Base-by-base conservation (phyloP, 2,113 vertebrate genomes). In the Corvus hawaiiensis region DNA sequence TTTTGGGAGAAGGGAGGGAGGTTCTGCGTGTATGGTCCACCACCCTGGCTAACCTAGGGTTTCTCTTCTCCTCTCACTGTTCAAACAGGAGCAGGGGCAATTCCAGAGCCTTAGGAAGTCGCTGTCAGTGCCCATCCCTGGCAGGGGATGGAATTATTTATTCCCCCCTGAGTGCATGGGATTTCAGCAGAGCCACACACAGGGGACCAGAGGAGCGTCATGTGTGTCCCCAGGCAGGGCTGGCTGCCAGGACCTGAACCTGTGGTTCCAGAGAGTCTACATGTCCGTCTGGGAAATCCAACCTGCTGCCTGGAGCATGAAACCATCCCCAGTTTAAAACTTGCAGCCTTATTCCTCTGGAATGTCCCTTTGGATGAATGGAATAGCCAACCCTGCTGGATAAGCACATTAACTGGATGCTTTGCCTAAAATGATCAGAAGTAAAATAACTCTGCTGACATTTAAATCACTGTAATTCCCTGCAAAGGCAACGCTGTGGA, bases 261-360 rank as follows among this genome's bases (percentile, higher is more conserved):
- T 97, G 97, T 66, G 97, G 93, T 97, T 97, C 96, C 96, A 96
- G 93, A 87, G 90, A 96, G 96, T 97, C 96, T 97, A 86, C 86
- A 63, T 13, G 58, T 94, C 92, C 75, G 94, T 93, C 94, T 95
- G 76, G 91, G 96, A 95, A 96, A 96, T 59, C 54, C 88, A 97
- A 96, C 95, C 95, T 97, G 95, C 93, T 96, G 94, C 93, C 87
- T 95, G 79, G 20, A 82, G 83, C 90, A 89, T 95, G 91, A 97
- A 96, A 95, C 88, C 95, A 95, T 96, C 81, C 89, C 86, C 95
- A 82, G 28, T 96, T 97, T 97, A 97, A 97, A 95, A 63, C 87
- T 18, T 59, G 32, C 78, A 82, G 94, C 84, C 87, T 95, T 95
- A 95, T 91, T 94, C 90, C 95, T 93, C 87, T 95, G 96, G 96